Percentiles rank a stretch among this genome's conserved stretches.
Conservation (phyloP, 2,888 invertebrate genomes). For the Napeogenes inachia region DNA sequence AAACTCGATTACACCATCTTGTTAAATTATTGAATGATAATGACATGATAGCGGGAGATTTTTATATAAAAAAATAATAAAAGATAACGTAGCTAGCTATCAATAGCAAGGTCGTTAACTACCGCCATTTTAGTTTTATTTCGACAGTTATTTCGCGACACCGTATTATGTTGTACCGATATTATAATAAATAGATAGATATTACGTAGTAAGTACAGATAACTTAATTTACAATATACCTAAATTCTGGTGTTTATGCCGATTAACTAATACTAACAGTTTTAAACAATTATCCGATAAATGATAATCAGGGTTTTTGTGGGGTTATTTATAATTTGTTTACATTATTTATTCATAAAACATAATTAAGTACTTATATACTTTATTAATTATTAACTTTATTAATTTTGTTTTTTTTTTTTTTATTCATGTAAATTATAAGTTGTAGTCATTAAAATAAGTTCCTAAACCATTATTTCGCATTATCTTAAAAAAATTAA, state of each 20-base stretch:
- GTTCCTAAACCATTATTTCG: neutral
- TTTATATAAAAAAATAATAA: conserved; percentile 1
- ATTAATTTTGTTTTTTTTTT: too few relatives aligned
- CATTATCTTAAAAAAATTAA: conserved; percentile 2
- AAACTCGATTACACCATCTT: conserved; percentile 1
- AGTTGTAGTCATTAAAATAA: neutral
- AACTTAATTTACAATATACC: too few relatives aligned
- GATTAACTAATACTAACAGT: conserved; percentile 11
- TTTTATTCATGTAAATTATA: too few relatives aligned
- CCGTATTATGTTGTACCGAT: too few relatives aligned
- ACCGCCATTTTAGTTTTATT: conserved; percentile 4
- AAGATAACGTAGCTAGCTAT: conserved; percentile 6
- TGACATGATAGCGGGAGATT: conserved; percentile 5
- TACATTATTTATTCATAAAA: too few relatives aligned
- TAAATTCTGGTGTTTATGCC: too few relatives aligned
- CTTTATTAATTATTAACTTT: too few relatives aligned
- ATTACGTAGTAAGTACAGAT: too few relatives aligned
- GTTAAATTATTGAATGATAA: conserved; percentile 7
- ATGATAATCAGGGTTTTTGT: conserved; percentile 17
- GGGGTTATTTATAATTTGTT: conserved; percentile 8
- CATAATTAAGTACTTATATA: too few relatives aligned
- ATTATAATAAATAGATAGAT: too few relatives aligned
- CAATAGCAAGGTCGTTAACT: conserved; percentile 12
- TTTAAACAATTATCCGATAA: conserved; percentile 15
- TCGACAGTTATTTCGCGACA: neutral